phyloP scores from a whole-genome alignment of 2,113 vertebrate species.

The Nothobranchius furzeri region DNA sequence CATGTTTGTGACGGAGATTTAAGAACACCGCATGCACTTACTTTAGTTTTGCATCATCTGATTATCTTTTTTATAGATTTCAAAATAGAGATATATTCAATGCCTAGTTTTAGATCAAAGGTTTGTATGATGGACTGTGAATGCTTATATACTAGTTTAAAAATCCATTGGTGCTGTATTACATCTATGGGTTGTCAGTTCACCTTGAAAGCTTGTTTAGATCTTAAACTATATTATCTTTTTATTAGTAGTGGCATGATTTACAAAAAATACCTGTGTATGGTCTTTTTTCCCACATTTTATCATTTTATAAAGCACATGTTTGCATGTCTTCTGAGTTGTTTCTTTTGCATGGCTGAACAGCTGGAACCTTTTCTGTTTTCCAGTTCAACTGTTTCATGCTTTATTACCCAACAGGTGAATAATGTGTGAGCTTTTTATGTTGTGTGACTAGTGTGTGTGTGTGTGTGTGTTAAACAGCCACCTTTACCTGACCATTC shows the following conservation, averaged over 20 bases:
- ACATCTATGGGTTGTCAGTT: too few relatives aligned
- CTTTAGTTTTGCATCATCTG: conserved; percentile 21
- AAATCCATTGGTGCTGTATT: too few relatives aligned
- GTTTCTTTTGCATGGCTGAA: conserved; percentile 38
- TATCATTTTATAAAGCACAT: conserved; percentile 17
- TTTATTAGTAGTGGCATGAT: conserved; percentile 8
- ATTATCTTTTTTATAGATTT: conserved; percentile 10
- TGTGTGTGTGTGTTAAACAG: conserved; percentile 43
- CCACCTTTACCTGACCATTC: conserved; percentile 61
- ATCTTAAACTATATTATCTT: background rate
- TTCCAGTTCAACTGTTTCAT: conserved; percentile 3
- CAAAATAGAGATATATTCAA: conserved; percentile 6
- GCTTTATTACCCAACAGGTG: conserved; percentile 13
- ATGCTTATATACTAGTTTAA: too few relatives aligned
- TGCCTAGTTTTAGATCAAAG: conserved; percentile 31
- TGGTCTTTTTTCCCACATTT: conserved; percentile 1
- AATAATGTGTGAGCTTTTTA: background rate
- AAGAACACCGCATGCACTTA: conserved; percentile 47
- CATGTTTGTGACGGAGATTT: conserved; percentile 49
- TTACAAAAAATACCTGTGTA: background rate
- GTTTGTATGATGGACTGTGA: conserved; percentile 1
- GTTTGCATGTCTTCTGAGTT: conserved; percentile 16
- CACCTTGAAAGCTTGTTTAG: conserved; percentile 1
- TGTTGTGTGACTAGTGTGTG: background rate
- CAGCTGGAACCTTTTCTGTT: conserved; percentile 8